Base-by-base conservation (phyloP, 2,113 vertebrate species). In the Psittacus erithacus region DNA sequence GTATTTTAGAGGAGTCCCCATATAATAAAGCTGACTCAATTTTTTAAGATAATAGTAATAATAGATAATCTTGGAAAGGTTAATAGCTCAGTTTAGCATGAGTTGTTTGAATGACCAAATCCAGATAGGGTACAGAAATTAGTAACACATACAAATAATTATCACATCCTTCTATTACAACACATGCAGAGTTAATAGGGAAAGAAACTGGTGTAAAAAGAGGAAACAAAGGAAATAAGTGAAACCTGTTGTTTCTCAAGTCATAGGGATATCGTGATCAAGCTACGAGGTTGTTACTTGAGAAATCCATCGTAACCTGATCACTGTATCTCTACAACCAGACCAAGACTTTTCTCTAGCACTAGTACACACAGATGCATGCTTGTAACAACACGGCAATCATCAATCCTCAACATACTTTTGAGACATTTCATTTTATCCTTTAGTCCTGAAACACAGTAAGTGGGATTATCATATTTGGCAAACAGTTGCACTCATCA, bases 391-490 rank as follows among this genome's bases (percentile, higher is more conserved):
- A 73, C 93, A 97, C 94, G 3, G 39, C 96, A 97, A 33, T 27
- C 92, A 82, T 65, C 92, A 50, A 64, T 19, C 24, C 63, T 73
- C 46, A 86, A 98, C 98, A 95, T 98, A 98, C 98, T 98, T 97
- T 98, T 98, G 73, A 98, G 92, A 80, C 74, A 98, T 91, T 98
- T 97, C 98, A 98, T 97, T 94, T 98, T 98, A 82, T 98, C 98
- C 96, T 98, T 98, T 95, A 96, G 75, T 68, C 98, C 98, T 98
- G 98, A 90, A 98, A 98, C 20, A 92, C 16, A 97, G 47, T 55
- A 96, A 93, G 53, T n/a, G 59, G 38, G 20, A 79, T 97, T 94
- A 97, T 69, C 95, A 73, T 39, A 94, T 57, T 83, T 69, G n/a
- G 28, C 5, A 3, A 59, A 49, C 9, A 39, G 15, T 7, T 18